phyloP scores from a whole-genome alignment of 2,797 vertebrate genomes.

The Fringilla coelebs region DNA sequence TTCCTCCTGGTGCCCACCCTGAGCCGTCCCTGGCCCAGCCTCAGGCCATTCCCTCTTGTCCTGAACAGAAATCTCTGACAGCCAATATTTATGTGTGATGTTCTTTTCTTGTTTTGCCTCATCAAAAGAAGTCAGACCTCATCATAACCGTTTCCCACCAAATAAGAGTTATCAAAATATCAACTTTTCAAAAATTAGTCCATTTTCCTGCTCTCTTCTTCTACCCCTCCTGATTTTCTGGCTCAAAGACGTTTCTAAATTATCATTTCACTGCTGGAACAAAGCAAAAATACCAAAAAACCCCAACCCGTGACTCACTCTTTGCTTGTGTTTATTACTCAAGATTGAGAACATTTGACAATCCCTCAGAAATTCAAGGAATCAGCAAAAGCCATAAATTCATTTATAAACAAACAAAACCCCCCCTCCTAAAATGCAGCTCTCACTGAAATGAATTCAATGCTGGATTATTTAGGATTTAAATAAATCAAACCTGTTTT shows the following conservation, averaged over 20 bases:
- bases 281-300: background rate
- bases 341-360: background rate
- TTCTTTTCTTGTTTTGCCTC: background rate
- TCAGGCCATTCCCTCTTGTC: background rate
- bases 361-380: background rate
- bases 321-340: background rate
- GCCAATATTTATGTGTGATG: background rate
- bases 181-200: background rate
- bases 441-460: background rate
- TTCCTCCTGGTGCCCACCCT: accelerated
- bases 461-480: background rate
- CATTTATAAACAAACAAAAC: constrained; percentile 7
- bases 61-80: background rate
- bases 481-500: background rate
- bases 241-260: background rate
- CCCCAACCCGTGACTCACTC: background rate
- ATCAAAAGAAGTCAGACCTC: background rate
- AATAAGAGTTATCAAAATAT: background rate
- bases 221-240: background rate
- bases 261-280: background rate
- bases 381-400: background rate
- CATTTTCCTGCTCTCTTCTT: background rate
- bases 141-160: background rate
- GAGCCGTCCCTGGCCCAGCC: accelerated
- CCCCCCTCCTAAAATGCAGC: background rate